A percentile compares a stretch with the other conserved stretches of the same genome.
Evolutionary conservation across 64 coral and sea anemone species (phyloP).

Genomic region (Porites australiensis): DNA sequence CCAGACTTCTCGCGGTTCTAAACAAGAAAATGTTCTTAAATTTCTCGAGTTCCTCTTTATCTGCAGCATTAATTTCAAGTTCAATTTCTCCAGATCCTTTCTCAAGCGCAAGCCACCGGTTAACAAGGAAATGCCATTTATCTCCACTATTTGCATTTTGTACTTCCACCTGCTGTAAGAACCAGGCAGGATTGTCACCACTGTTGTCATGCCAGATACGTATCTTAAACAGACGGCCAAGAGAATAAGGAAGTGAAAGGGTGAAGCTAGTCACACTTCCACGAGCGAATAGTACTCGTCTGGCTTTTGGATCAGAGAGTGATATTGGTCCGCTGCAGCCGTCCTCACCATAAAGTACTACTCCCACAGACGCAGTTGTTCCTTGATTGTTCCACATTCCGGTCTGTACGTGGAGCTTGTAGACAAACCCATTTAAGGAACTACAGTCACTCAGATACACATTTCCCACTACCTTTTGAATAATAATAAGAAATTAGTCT

Average conservation of each 20-base stretch:
- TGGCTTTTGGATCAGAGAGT: slow-evolving; percentile 38
- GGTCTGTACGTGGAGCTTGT: slow-evolving; percentile 62
- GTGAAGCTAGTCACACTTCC: slow-evolving; percentile 73
- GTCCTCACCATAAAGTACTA: slow-evolving; percentile 64
- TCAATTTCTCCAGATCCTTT: slow-evolving; percentile 33
- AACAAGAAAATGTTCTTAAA: slow-evolving; percentile 72
- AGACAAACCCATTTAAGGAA: slow-evolving; percentile 19
- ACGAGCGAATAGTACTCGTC: slow-evolving; percentile 52
- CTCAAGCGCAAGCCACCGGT: slow-evolving; percentile 47
- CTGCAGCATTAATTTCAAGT: slow-evolving; percentile 43
- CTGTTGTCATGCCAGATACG: slow-evolving; percentile 73
- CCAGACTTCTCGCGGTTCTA: slow-evolving; percentile 53
- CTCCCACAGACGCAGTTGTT: slow-evolving; percentile 62
- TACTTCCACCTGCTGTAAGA: slow-evolving; percentile 60
- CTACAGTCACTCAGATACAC: slow-evolving; percentile 23
- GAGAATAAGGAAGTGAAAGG: slow-evolving; percentile 8
- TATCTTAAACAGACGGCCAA: slow-evolving; percentile 61
- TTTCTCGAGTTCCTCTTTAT: slow-evolving; percentile 58
- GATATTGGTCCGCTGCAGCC: slow-evolving; percentile 52
- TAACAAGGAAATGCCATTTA: slow-evolving; percentile 53
- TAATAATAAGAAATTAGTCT: background rate
- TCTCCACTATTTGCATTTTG: slow-evolving; percentile 28
- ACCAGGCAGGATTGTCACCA: slow-evolving; percentile 62
- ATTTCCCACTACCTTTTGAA: slow-evolving; percentile 52
- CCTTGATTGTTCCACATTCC: slow-evolving; percentile 76